A percentile compares a stretch with the other conserved stretches of the same genome.
Evolutionary conservation across 1,140 invertebrate genomes (phyloP).

Genomic region (Oppia nitens): DNA sequence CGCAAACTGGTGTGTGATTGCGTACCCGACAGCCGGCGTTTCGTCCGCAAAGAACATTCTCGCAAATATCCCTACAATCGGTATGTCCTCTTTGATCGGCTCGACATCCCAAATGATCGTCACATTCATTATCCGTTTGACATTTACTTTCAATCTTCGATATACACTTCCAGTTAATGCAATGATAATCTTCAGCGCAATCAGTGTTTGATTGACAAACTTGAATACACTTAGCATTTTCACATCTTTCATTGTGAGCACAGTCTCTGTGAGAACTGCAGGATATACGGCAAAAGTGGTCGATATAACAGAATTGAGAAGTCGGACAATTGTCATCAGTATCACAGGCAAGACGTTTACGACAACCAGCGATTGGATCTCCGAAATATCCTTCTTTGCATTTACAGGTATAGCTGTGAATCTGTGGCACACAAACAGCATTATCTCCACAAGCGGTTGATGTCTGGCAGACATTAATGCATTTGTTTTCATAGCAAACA

Average conservation of each 20-base stretch:
- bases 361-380: conserved; percentile 36
- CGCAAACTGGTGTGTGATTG: conserved; percentile 51
- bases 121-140: conserved; percentile 48
- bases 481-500: conserved; percentile 37
- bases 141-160: conserved; percentile 41
- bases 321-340: conserved; percentile 22
- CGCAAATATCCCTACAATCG: conserved; percentile 17
- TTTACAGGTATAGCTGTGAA: conserved; percentile 62
- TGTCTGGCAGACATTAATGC: conserved; percentile 19
- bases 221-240: conserved; percentile 19
- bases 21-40: conserved; percentile 54
- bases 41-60: conserved; percentile 47
- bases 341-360: conserved; percentile 21
- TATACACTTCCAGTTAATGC: conserved; percentile 19
- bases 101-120: conserved; percentile 57
- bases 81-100: conserved; percentile 62
- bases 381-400: conserved; percentile 33
- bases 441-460: conserved; percentile 30
- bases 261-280: conserved; percentile 22
- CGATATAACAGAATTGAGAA: conserved; percentile 22
- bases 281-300: conserved; percentile 20
- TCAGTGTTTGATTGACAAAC: conserved; percentile 15
- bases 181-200: conserved; percentile 20
- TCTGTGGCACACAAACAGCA: conserved; percentile 39
- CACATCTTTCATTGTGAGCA: conserved; percentile 20